Base-by-base conservation (phyloP, 2,113 vertebrate genomes). In the Takifugu bimaculatus region DNA sequence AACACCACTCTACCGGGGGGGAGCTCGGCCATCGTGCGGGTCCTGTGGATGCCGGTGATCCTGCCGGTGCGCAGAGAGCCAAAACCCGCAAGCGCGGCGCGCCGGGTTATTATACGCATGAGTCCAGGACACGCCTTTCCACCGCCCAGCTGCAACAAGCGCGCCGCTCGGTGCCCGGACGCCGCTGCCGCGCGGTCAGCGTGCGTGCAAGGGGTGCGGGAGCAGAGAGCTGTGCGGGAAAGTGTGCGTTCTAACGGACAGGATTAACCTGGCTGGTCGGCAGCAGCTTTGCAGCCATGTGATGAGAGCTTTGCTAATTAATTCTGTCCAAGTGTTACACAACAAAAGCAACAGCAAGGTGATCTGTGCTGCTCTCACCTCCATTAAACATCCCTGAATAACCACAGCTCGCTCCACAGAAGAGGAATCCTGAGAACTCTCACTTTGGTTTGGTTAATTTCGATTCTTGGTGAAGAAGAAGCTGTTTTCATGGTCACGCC, bases 201-300 rank as follows among this genome's bases (percentile, higher is more conserved):
- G 7, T 12, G 12, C 26, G 10, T 12, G 2, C 29, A 14, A 6
- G 27, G 10, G 26, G 57, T 9, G 25, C 14, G n/a, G 2, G 28
- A 9, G 29, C 27, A 13, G 35, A 20, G 20, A 54, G 32, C 45
- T 7, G 20, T 4, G 5, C 32, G 13, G 13, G 25, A 12, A 0
- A 6, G 26, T 49, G 29, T 50, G 35, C 39, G 14, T 48, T 14
- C 44, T 13, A 28, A 50, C 13, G 5, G n/a, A 15, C 35, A 13
- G 82, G 80, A 83, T 85, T 83, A 87, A 32, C 52, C 25, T 71
- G 48, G 64, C 49, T 1, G 54, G 13, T 13, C 51, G 68, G 63
- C 62, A 64, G 62, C 77, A 51, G 84, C 73, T 86, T 86, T 77
- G 71, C 50, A 2, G 51, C 77, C 84, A 84, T 82, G 82, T 86